Evolutionary conservation across 1,140 invertebrate species (phyloP), one percentile per base, ranked within the genome.

Genomic region (Onthophagus taurus): DNA sequence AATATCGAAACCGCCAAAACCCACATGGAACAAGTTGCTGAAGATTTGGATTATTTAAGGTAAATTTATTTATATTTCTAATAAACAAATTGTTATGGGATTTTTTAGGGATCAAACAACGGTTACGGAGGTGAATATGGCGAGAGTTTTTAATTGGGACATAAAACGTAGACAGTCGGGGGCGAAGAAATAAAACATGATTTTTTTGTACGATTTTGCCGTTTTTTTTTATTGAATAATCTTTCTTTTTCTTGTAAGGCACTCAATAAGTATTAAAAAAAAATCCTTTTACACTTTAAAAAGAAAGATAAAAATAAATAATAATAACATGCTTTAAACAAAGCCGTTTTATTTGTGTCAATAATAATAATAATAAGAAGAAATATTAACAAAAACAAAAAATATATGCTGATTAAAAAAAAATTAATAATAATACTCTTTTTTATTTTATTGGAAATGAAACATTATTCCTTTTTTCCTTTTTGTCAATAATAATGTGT

Each of bases 111-210:
- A 98, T 76, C 95, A 98, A 69, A 87, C 92, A 60, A 98, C 95
- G 5, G 98, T 93, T 7, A 92, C 90, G 34, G 94, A 99, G 81
- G 95, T 99, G 3, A 97, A 95, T 61, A 95, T 97, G 87, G 92
- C 93, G 24, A 70, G 92, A 59, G 87, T 96, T 16, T 94, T 88
- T 58, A 97, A 97, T 65, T 96, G 91, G 90, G 85, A 94, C 70
- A 88, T 96, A 0, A 95, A 92, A 61, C 79, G 81, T 58, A 75
- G 87, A 49, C 80, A 88, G 65, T 77, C 83, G 24, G 67, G n/a
- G n/a, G n/a, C n/a, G n/a, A n/a, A 23, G 26, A 35, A 18, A 17
- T 38, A 29, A 29, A 7, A 29, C 24, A 29, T 29, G 7, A 8
- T 29, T 29, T 29, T n/a, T 29, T 29, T 29, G 7, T 29, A 7